A percentile compares a stretch with the other conserved stretches of the same genome.
Evolutionary conservation across 2,797 vertebrate species (phyloP).

Genomic region (Melanotaenia pygmaea): DNA sequence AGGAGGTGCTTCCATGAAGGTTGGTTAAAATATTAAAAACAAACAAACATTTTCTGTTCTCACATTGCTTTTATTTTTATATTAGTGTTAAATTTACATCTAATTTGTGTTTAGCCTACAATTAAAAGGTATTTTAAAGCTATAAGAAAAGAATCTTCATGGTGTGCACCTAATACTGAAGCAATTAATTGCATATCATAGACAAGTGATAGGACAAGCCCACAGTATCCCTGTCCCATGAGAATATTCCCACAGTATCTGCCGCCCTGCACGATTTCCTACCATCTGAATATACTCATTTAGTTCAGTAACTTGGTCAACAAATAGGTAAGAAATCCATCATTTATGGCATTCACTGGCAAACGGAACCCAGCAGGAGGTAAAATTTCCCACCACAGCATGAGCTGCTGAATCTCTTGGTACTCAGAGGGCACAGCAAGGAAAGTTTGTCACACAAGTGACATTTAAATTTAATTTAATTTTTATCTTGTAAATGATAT

Average conservation of each 20-base stretch:
- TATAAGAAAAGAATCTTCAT: not conserved
- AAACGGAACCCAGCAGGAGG: conserved; percentile 8
- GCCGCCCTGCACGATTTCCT: not conserved
- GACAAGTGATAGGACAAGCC: not conserved
- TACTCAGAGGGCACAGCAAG: conserved; percentile 5
- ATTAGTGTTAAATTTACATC: too few relatives aligned
- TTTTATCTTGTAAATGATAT: conserved; percentile 27
- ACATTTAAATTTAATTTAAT: conserved; percentile 41
- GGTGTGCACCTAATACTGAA: not conserved
- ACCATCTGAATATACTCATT: conserved; percentile 18
- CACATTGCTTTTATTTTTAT: not conserved
- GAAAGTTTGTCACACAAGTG: conserved; percentile 25
- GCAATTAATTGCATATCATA: not conserved
- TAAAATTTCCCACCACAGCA: not conserved
- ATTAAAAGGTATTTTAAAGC: not conserved
- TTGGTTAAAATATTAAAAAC: not conserved
- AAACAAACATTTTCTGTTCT: not conserved
- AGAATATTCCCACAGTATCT: not conserved
- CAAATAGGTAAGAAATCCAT: conserved; percentile 26
- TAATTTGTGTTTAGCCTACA: not conserved
- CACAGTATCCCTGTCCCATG: not conserved
- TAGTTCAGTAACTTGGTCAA: conserved; percentile 10
- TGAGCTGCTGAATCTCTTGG: conserved; percentile 11
- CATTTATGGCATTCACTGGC: conserved; percentile 15
- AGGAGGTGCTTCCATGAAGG: not conserved